Conservation (phyloP, 2,888 invertebrate genomes). For the Nomada fabriciana region DNA sequence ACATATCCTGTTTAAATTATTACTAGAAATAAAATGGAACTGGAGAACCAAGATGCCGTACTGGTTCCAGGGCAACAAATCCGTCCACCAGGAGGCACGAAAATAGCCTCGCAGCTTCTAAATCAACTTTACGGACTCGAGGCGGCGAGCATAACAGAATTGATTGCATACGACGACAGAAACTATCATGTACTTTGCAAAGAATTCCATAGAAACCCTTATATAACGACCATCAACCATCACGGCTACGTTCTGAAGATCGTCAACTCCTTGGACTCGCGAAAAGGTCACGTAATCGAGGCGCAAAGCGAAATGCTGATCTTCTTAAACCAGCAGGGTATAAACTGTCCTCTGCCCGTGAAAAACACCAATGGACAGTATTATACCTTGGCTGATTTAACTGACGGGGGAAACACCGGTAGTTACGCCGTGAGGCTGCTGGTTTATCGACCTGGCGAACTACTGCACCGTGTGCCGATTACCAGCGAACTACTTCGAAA, state of each 20-base stretch:
- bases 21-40: constrained; percentile 9
- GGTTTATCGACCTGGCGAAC: constrained; percentile 90
- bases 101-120: constrained; percentile 86
- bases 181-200: constrained; percentile 89
- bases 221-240: constrained; percentile 86
- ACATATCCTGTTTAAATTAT: not conserved
- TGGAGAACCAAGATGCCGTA: constrained; percentile 34
- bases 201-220: constrained; percentile 87
- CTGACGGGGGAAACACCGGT: constrained; percentile 80
- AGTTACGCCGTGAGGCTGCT: constrained; percentile 91
- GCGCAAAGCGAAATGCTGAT: constrained; percentile 91
- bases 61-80: constrained; percentile 87
- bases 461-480: constrained; percentile 87
- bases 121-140: constrained; percentile 88
- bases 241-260: constrained; percentile 93
- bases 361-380: constrained; percentile 88
- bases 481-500: constrained; percentile 88
- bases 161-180: constrained; percentile 92
- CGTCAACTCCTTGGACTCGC: constrained; percentile 92
- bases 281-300: constrained; percentile 88
- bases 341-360: constrained; percentile 90
- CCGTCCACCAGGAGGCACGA: constrained; percentile 86
- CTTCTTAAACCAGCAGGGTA: constrained; percentile 87
- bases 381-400: constrained; percentile 85
- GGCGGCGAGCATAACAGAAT: constrained; percentile 86